Percentiles rank a stretch among this genome's conserved stretches.
phyloP scores from a whole-genome alignment of 2,888 invertebrate genomes.

The Patella caerulea region DNA sequence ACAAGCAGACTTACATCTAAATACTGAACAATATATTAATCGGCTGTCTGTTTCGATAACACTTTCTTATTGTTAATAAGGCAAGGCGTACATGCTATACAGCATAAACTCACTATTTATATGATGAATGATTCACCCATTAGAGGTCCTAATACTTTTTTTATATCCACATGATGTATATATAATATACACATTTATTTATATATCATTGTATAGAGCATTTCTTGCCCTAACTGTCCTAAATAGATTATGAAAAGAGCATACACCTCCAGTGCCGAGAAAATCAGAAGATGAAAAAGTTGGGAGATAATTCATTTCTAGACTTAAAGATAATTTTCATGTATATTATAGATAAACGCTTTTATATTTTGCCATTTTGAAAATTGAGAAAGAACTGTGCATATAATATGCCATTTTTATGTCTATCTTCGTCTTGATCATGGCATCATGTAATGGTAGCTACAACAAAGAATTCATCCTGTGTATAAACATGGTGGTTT shows the following conservation, averaged over 20 bases:
- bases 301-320: constrained; percentile 6
- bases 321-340: constrained; percentile 2
- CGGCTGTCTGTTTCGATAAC: constrained; percentile 7
- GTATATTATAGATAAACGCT: constrained; percentile 6
- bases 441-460: constrained; percentile 1
- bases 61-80: neutral
- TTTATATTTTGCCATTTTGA: constrained; percentile 5
- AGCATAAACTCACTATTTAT: neutral
- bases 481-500: neutral
- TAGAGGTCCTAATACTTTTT: neutral
- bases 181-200: constrained; percentile 3
- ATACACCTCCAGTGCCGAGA: neutral
- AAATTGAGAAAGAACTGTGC: neutral
- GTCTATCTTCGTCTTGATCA: neutral
- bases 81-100: neutral
- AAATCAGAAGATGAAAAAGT: neutral
- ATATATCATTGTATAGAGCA: constrained; percentile 5
- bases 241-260: constrained; percentile 4
- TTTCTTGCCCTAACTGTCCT: constrained; percentile 1
- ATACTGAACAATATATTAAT: constrained; percentile 3
- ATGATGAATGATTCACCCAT: neutral
- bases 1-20: neutral
- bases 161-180: neutral
- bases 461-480: constrained; percentile 1
- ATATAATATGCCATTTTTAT: neutral